These are phyloP conservation scores for Hirudinaria manillensis DNA, from an alignment of 2,888 invertebrate genomes.

Conservation along the genomic window DNA sequence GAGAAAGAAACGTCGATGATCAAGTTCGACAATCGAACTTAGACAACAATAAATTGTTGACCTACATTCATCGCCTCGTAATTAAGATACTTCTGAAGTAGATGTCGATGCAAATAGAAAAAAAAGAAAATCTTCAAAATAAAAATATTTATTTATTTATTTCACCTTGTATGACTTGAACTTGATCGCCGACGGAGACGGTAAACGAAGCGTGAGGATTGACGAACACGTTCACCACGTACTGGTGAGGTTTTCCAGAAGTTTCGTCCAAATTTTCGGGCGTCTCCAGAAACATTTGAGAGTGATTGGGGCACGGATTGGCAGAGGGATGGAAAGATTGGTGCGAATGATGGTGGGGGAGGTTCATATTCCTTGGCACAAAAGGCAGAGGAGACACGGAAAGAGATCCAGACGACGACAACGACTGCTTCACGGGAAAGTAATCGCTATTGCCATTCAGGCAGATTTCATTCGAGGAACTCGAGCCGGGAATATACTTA, in stretches of 20 bases:
- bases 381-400: constrained; percentile 3
- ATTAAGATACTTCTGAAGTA: neutral
- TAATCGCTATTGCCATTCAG: neutral
- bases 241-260: neutral
- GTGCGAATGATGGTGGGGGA: constrained; percentile 3
- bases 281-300: neutral
- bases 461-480: neutral
- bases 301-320: neutral
- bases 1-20: neutral
- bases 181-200: constrained; percentile 11
- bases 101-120: neutral
- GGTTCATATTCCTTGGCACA: neutral
- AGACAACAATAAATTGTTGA: no score
- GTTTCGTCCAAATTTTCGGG: neutral
- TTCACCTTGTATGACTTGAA: constrained; percentile 27
- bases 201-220: constrained; percentile 17
- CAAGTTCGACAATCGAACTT: no score
- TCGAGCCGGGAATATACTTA: neutral
- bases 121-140: no score
- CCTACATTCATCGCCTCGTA: no score
- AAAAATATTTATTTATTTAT: no score
- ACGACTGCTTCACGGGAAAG: neutral
- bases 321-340: constrained; percentile 4
- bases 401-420: neutral
- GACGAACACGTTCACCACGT: constrained; percentile 22